Conservation (phyloP, 2,797 vertebrate species). For the Sternotherus odoratus region DNA sequence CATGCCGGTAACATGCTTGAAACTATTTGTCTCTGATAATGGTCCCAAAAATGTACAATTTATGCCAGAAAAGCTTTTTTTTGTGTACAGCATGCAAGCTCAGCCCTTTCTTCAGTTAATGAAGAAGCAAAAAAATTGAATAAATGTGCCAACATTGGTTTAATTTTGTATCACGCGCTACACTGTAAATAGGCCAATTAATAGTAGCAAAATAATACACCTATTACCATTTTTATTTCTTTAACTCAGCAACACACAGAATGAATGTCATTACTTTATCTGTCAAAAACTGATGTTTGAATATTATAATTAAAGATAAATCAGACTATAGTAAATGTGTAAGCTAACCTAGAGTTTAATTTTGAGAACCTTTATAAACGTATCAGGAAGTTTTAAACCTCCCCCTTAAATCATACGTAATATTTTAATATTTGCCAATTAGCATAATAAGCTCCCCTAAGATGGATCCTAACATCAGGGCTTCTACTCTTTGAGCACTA, state of each 20-base stretch:
- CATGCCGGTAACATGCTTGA: background rate
- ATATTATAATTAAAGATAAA: background rate
- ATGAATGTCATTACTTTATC: background rate
- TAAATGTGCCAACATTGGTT: background rate
- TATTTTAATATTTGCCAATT: background rate
- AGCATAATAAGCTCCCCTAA: background rate
- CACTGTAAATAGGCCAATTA: background rate
- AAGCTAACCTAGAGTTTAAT: background rate
- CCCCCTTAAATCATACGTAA: background rate
- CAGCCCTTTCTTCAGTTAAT: background rate
- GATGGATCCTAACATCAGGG: background rate
- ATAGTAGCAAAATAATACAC: background rate
- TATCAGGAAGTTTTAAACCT: background rate
- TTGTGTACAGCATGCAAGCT: background rate
- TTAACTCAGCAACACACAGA: background rate
- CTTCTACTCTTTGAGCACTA: background rate
- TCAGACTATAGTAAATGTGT: background rate
- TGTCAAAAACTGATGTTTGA: background rate
- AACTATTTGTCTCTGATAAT: background rate
- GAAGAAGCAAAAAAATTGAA: background rate
- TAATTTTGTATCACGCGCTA: background rate
- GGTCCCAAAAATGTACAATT: background rate
- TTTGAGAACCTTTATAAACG: background rate
- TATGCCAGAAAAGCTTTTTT: background rate
- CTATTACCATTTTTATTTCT: background rate